Evolutionary conservation across 2,797 vertebrate species (phyloP), one percentile per base, ranked within the genome.

Genomic region (Discoglossus pictus): DNA sequence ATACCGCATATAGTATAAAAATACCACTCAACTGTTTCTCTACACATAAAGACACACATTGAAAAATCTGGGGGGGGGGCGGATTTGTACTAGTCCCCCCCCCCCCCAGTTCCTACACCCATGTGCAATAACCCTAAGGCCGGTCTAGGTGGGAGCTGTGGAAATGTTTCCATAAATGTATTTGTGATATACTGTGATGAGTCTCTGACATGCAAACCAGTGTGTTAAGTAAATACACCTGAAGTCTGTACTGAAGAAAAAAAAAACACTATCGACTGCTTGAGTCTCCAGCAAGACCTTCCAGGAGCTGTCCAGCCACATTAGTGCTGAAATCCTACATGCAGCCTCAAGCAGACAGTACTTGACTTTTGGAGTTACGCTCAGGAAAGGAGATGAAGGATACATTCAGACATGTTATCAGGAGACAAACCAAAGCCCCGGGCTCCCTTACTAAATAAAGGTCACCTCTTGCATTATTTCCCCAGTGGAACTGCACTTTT

Each of bases 361-460:
- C 16, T 20, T 61, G 42, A 61, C 58, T 46, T 6, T 12, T 13
- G 15, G 43, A 46, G 12, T 47, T 6, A 34, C 10, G 43, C 20
- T n/a, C 24, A 44, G 24, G 23, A 24, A 8, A 17, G 3, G 23
- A 43, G 40, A 59, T 18, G 7, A n/a, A 13, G n/a, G 38, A 58
- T 42, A 58, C 12, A 27, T 13, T 13, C n/a, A 43, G 55, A 43
- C 55, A 59, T 17, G 16, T 48, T 24, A 24, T 12, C 7, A 34
- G 24, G 24, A 51, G n/a, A 51, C 48, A 16, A 51, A 51, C 13
- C n/a, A 24, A 7, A 15, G 48, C 48, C 43, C 24, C 7, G 6
- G 43, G 58, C 42, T 34, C 24, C 44, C 23, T 18, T n/a, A 36
- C 58, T 46, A 35, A 34, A 61, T 34, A 61, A 61, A 61, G 27